These are phyloP conservation scores for Australoheros facetus DNA, from an alignment of 2,797 vertebrate genomes.

Conservation along the genomic window DNA sequence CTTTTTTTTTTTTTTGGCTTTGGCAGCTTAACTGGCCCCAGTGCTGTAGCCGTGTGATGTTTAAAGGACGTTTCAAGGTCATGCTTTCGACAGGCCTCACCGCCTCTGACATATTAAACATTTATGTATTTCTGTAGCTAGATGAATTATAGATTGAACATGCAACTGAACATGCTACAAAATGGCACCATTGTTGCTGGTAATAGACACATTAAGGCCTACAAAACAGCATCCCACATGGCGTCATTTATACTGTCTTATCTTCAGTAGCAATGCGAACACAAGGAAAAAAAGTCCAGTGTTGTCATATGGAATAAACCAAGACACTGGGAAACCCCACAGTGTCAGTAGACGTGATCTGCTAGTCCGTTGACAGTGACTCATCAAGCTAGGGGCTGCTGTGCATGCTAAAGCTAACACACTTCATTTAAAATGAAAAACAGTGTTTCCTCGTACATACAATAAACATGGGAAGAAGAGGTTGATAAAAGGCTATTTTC, in stretches of 20 bases:
- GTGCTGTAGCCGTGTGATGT: slow-evolving; percentile 71
- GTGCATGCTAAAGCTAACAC: slow-evolving; percentile 9
- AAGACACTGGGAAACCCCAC: background rate
- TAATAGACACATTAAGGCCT: slow-evolving; percentile 66
- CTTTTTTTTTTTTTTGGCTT: slow-evolving; percentile 61
- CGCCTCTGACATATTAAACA: slow-evolving; percentile 75
- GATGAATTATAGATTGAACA: slow-evolving; percentile 79
- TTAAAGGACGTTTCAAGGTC: slow-evolving; percentile 85
- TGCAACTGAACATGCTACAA: slow-evolving; percentile 70
- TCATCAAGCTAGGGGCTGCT: background rate
- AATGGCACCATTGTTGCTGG: slow-evolving; percentile 65
- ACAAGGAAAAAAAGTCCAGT: background rate
- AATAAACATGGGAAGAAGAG: background rate
- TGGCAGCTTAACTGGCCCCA: slow-evolving; percentile 71
- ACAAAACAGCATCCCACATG: slow-evolving; percentile 34
- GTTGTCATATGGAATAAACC: background rate
- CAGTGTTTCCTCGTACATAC: background rate
- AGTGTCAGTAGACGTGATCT: slow-evolving; percentile 22
- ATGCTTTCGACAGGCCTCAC: slow-evolving; percentile 69
- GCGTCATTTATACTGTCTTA: slow-evolving; percentile 24
- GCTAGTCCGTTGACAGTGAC: slow-evolving; percentile 33
- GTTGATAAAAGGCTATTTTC: slow-evolving; percentile 17
- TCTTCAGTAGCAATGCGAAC: slow-evolving; percentile 32
- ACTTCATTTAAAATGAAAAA: background rate
- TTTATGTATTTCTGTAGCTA: slow-evolving; percentile 72